These are phyloP conservation scores for Orthosia gracilis DNA, from an alignment of 2,888 invertebrate species.

Conservation along the genomic window DNA sequence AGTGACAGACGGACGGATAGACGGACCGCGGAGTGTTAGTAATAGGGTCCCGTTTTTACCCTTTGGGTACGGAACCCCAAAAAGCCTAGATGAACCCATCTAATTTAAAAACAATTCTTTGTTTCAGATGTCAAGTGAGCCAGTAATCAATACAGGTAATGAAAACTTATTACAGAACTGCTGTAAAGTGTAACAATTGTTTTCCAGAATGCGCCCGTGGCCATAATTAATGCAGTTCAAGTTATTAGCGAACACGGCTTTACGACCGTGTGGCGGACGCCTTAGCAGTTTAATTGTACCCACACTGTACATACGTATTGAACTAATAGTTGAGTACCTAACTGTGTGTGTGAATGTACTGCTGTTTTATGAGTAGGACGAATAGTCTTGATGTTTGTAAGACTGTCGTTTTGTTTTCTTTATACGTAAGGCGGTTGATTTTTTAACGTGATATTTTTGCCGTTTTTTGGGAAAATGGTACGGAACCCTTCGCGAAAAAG, in stretches of 20 bases:
- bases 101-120: slow-evolving; percentile 53
- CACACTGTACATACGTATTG: slow-evolving; percentile 52
- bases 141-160: slow-evolving; percentile 72
- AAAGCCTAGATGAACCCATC: not conserved
- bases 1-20: too few relatives aligned
- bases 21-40: too few relatives aligned
- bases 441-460: not conserved
- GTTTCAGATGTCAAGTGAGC: slow-evolving; percentile 80
- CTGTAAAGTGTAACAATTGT: slow-evolving; percentile 56
- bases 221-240: slow-evolving; percentile 64
- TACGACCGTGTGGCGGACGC: slow-evolving; percentile 62
- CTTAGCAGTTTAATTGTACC: slow-evolving; percentile 60
- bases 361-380: not conserved
- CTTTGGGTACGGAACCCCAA: too few relatives aligned
- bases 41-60: too few relatives aligned
- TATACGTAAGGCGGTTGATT: not conserved
- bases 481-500: too few relatives aligned
- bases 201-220: slow-evolving; percentile 54
- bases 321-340: slow-evolving; percentile 43
- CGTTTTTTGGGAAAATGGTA: too few relatives aligned
- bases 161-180: slow-evolving; percentile 57
- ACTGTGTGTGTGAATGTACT: slow-evolving; percentile 24
- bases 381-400: slow-evolving; percentile 37
- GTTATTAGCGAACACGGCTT: slow-evolving; percentile 64
- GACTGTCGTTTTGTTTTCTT: not conserved